Conservation (phyloP, 2,888 invertebrate species). For the Dilophus febrilis region DNA sequence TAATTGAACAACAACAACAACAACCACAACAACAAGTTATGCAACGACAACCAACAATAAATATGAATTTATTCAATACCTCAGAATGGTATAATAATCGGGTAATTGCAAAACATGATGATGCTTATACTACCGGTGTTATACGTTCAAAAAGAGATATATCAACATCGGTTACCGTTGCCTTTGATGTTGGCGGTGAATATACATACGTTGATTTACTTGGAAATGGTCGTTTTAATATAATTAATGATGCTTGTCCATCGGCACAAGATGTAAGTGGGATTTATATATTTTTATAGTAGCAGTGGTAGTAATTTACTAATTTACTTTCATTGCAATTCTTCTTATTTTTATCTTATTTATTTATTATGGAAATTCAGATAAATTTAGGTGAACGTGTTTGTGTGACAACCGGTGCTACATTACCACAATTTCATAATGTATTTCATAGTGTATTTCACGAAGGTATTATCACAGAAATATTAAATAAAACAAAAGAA, state of each 20-base stretch:
- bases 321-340: too few species aligned
- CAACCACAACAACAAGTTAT: conserved; percentile 1
- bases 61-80: conserved; percentile 47
- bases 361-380: too few species aligned
- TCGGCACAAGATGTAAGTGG: conserved; percentile 53
- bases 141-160: conserved; percentile 51
- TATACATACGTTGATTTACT: conserved; percentile 62
- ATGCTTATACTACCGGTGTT: conserved; percentile 72
- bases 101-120: conserved; percentile 72
- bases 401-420: conserved; percentile 60
- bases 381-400: conserved; percentile 64
- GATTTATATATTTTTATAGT: too few species aligned
- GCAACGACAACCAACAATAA: background rate
- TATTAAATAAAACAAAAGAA: conserved; percentile 45
- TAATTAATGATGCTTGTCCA: conserved; percentile 87
- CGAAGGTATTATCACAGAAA: conserved; percentile 62
- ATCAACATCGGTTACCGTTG: conserved; percentile 55
- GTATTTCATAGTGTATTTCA: conserved; percentile 54
- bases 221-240: conserved; percentile 62
- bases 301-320: too few species aligned
- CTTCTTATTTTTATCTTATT: too few species aligned
- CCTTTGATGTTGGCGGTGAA: conserved; percentile 60
- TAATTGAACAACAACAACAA: conserved; percentile 5
- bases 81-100: conserved; percentile 88
- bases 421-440: conserved; percentile 40